A percentile compares a stretch with the other conserved stretches of the same genome.
phyloP scores from a whole-genome alignment of 2,113 vertebrate species.

The Neotragus pygmaeus region DNA sequence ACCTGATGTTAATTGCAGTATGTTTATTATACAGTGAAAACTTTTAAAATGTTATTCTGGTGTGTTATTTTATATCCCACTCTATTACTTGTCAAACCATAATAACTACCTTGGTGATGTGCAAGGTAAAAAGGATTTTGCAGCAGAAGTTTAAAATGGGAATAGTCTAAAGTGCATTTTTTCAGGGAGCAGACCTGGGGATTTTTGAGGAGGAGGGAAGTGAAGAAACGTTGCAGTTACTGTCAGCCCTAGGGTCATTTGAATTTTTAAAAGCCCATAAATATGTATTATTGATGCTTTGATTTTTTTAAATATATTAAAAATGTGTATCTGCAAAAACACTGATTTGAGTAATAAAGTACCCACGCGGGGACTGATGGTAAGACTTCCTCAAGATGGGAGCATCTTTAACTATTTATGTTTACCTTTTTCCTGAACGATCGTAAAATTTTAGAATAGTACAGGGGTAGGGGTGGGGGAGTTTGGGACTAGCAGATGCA shows the following conservation, averaged over 20 bases:
- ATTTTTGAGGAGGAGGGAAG: not conserved
- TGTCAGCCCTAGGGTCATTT: not conserved
- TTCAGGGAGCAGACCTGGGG: not conserved
- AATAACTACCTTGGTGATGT: not conserved
- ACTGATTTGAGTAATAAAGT: not conserved
- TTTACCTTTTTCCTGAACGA: not conserved
- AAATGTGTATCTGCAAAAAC: not conserved
- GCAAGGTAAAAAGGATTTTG: not conserved
- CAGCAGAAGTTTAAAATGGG: not conserved
- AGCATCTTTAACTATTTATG: not conserved
- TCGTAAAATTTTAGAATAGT: not conserved
- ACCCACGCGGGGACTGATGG: not conserved
- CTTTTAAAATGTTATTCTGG: not conserved
- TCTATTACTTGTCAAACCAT: not conserved
- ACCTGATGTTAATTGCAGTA: not conserved
- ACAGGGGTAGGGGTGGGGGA: not conserved
- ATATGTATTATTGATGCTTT: not conserved
- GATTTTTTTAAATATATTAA: constrained; percentile 22
- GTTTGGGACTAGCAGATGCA: not conserved
- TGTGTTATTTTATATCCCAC: not conserved
- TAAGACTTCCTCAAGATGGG: not conserved
- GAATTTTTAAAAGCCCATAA: not conserved
- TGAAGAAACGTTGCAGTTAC: not conserved
- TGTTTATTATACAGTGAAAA: not conserved
- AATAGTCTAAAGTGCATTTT: not conserved